Evolutionary conservation across 2,888 invertebrate species (phyloP).

Genomic region (Hydropsyche betteni): DNA sequence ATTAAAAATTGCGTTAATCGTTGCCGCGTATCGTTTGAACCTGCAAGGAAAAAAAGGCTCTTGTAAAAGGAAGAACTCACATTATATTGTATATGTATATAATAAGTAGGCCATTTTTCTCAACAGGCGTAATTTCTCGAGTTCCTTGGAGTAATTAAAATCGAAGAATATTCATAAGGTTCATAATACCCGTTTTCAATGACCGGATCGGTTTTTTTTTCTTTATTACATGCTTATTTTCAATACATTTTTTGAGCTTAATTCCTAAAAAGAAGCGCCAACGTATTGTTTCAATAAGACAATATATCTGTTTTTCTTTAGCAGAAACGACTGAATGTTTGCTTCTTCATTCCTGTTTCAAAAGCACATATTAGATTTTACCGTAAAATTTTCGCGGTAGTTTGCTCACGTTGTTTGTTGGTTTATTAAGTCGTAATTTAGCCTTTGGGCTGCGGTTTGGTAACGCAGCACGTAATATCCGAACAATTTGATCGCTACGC

Average conservation of each 20-base stretch:
- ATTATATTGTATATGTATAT: no score
- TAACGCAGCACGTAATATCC: background rate
- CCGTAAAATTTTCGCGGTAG: background rate
- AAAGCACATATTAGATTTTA: background rate
- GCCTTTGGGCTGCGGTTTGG: slow-evolving; percentile 11
- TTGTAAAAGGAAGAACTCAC: background rate
- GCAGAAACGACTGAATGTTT: no score
- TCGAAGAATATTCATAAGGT: slow-evolving; percentile 14
- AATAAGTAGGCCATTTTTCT: background rate
- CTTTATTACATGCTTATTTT: no score
- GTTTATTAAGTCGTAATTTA: slow-evolving; percentile 27
- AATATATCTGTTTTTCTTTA: no score
- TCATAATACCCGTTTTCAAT: background rate
- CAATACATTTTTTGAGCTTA: no score
- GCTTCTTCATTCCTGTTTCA: no score
- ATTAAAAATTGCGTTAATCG: slow-evolving; percentile 11
- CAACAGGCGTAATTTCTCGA: background rate
- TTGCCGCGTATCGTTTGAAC: slow-evolving; percentile 4
- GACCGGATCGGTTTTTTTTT: background rate
- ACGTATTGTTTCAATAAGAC: no score
- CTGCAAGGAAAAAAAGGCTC: background rate
- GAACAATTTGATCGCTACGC: slow-evolving; percentile 22
- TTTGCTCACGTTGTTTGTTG: background rate
- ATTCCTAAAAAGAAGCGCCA: no score
- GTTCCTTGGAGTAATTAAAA: slow-evolving; percentile 8